Evolutionary conservation across 2,888 invertebrate genomes (phyloP).

Genomic region (Seira sanloemensis): DNA sequence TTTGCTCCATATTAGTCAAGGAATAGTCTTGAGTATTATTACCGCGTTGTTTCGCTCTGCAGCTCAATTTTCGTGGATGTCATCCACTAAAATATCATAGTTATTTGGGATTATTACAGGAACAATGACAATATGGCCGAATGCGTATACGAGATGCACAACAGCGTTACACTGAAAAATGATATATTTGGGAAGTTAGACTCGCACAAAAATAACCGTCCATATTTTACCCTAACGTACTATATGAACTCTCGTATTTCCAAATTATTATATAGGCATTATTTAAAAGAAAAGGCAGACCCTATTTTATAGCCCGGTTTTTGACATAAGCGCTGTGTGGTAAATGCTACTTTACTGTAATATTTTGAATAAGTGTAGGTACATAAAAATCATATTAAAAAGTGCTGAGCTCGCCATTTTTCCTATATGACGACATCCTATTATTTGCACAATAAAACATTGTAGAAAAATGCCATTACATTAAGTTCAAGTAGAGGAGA

Average conservation of each 20-base stretch:
- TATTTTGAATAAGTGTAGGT: neutral
- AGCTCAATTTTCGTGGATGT: neutral
- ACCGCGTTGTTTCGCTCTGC: neutral
- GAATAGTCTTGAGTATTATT: neutral
- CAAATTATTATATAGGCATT: neutral
- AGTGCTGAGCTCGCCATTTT: neutral
- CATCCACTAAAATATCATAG: neutral
- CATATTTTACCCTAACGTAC: neutral
- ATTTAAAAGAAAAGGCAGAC: neutral
- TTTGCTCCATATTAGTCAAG: conserved; percentile 5
- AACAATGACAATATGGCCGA: neutral
- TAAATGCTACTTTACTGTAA: too few species aligned
- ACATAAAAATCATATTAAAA: neutral
- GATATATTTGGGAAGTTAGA: neutral
- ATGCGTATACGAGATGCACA: neutral
- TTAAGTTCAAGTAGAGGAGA: neutral
- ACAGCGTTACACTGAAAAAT: neutral
- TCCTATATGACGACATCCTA: neutral
- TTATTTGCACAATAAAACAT: neutral
- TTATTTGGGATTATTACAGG: neutral
- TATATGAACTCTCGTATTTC: neutral
- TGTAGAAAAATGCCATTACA: neutral
- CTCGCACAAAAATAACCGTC: neutral
- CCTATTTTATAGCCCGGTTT: too few species aligned
- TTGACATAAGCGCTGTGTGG: too few species aligned